phyloP scores from a whole-genome alignment of 1,140 invertebrate species.

The Chrysoperla carnea region DNA sequence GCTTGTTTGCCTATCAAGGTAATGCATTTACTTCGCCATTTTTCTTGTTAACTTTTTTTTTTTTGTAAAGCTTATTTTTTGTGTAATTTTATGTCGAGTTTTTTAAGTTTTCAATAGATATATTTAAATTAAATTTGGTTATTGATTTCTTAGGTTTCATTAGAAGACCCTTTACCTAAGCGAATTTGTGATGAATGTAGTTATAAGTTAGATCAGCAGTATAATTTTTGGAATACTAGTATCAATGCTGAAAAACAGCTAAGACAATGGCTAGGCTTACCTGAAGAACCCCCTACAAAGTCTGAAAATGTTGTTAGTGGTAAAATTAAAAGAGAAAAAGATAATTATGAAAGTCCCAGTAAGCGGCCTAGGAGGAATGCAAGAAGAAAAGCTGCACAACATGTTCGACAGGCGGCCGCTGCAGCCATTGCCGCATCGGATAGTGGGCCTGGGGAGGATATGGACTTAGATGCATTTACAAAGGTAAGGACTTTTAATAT shows the following conservation, averaged over 20 bases:
- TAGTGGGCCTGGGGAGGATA: background rate
- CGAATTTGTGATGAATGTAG: slow-evolving; percentile 39
- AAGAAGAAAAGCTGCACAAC: background rate
- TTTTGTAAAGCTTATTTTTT: background rate
- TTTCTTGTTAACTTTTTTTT: background rate
- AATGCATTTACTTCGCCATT: background rate
- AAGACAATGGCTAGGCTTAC: slow-evolving; percentile 25
- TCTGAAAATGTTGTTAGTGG: background rate
- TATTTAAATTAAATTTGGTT: background rate
- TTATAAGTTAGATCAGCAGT: slow-evolving; percentile 37
- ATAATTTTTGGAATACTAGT: slow-evolving; percentile 37
- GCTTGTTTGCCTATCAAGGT: background rate
- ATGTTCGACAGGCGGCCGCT: background rate
- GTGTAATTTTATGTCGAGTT: background rate
- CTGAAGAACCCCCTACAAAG: background rate
- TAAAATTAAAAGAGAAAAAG: background rate
- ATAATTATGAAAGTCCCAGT: background rate
- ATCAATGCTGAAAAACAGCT: slow-evolving; percentile 35
- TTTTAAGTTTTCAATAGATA: background rate
- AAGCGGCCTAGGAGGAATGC: background rate
- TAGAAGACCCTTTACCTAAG: slow-evolving; percentile 37
- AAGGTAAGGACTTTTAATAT: too few species aligned
- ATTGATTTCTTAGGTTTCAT: slow-evolving; percentile 23
- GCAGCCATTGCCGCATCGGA: background rate
- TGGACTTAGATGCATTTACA: too few species aligned